Evolutionary conservation across 1,140 invertebrate species (phyloP).

Genomic region (Papilio glaucus): DNA sequence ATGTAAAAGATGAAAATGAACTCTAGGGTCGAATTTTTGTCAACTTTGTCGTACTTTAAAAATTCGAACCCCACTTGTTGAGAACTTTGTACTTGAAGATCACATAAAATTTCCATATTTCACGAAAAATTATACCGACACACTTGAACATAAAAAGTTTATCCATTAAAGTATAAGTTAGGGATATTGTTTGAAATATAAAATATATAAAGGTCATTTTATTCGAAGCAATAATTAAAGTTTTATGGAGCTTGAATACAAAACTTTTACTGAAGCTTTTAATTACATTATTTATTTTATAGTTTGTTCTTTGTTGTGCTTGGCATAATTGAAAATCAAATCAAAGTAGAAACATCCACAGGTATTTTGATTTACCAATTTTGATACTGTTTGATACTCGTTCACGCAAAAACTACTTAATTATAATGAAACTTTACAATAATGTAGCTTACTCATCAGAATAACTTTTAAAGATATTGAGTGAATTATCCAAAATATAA

Average conservation of each 20-base stretch:
- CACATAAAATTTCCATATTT: slow-evolving; percentile 14
- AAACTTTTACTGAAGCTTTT: background rate
- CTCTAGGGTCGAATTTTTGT: background rate
- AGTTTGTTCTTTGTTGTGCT: background rate
- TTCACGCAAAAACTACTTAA: no score
- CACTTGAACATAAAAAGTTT: slow-evolving; percentile 1
- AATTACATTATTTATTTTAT: background rate
- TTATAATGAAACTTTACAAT: no score
- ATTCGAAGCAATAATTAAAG: background rate
- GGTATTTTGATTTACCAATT: no score
- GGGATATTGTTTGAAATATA: slow-evolving; percentile 13
- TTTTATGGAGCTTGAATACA: background rate
- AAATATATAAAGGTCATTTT: background rate
- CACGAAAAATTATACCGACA: background rate
- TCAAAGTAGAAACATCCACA: no score
- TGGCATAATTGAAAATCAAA: background rate
- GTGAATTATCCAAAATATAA: no score
- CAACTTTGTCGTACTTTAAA: background rate
- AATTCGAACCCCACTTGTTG: background rate
- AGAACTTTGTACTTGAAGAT: slow-evolving; percentile 1
- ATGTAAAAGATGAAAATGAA: background rate
- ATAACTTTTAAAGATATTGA: no score
- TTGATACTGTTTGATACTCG: no score
- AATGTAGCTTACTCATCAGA: no score
- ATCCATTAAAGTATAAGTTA: background rate